Evolutionary conservation across 2,888 invertebrate species (phyloP).

Genomic region (Chalcosyrphus nemorum): DNA sequence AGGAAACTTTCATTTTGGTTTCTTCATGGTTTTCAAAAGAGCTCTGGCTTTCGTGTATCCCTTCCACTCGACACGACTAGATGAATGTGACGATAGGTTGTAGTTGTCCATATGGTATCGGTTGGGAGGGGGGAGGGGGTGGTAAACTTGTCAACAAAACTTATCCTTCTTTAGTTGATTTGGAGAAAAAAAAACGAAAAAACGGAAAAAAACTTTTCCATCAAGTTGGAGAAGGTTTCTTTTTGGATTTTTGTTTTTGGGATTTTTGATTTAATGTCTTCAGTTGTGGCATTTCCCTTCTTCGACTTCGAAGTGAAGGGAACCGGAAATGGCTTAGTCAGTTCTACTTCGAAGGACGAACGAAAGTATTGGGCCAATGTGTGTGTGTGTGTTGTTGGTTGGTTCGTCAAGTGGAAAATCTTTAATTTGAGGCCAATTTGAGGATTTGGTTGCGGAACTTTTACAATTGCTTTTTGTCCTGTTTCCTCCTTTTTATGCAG

Average conservation of each 20-base stretch:
- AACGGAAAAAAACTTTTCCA: conserved; percentile 22
- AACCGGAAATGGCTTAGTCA: conserved; percentile 1
- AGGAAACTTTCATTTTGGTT: conserved; percentile 45
- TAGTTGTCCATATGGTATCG: conserved; percentile 10
- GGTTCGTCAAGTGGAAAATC: conserved; percentile 44
- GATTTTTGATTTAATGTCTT: conserved; percentile 33
- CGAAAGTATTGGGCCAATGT: neutral
- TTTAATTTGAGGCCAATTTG: conserved; percentile 46
- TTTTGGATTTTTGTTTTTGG: conserved; percentile 8
- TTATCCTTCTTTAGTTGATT: neutral
- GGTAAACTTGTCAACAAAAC: conserved; percentile 49
- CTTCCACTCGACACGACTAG: neutral
- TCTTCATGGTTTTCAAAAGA: neutral
- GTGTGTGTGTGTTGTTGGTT: no score
- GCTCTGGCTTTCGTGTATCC: neutral
- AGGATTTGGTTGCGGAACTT: conserved; percentile 11
- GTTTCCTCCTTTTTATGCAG: neutral
- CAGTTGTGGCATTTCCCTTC: neutral
- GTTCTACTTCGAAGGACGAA: neutral
- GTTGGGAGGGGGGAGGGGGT: no score
- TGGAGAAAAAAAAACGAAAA: no score
- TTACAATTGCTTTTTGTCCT: conserved; percentile 15
- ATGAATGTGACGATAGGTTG: neutral
- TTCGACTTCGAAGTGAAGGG: neutral
- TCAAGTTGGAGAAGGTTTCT: neutral